A percentile compares a stretch with the other conserved stretches of the same genome.
These are phyloP conservation scores for Spisula subtruncata DNA, from an alignment of 2,888 invertebrate genomes.

Conservation along the genomic window DNA sequence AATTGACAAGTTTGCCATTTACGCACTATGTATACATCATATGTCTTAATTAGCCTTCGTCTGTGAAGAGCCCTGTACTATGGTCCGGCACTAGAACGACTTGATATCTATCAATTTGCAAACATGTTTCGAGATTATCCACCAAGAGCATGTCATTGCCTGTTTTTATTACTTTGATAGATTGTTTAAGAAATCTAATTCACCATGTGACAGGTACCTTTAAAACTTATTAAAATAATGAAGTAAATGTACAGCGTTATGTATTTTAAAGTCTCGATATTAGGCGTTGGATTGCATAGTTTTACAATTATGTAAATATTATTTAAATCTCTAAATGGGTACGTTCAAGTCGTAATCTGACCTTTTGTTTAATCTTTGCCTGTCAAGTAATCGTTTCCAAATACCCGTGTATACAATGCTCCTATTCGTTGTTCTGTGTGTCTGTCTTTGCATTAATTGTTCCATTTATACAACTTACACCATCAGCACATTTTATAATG, in stretches of 20 bases:
- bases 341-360: neutral
- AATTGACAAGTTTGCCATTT: slow-evolving; percentile 50
- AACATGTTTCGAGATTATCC: slow-evolving; percentile 27
- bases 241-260: too few relatives aligned
- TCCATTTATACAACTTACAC: neutral
- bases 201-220: neutral
- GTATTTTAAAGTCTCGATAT: too few relatives aligned
- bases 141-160: neutral
- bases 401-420: neutral
- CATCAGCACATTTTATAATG: neutral
- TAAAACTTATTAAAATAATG: too few relatives aligned
- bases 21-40: slow-evolving; percentile 39
- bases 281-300: too few relatives aligned
- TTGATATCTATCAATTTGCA: slow-evolving; percentile 34
- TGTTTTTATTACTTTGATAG: neutral
- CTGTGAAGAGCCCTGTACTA: slow-evolving; percentile 43
- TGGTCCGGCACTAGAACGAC: slow-evolving; percentile 25
- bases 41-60: slow-evolving; percentile 43
- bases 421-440: neutral
- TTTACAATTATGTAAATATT: too few relatives aligned
- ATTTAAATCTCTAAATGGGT: too few relatives aligned
- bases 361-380: neutral
- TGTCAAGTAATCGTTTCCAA: neutral
- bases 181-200: neutral
- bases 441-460: neutral